Base-by-base conservation (phyloP, 2,888 invertebrate species). In the Spodoptera picta region DNA sequence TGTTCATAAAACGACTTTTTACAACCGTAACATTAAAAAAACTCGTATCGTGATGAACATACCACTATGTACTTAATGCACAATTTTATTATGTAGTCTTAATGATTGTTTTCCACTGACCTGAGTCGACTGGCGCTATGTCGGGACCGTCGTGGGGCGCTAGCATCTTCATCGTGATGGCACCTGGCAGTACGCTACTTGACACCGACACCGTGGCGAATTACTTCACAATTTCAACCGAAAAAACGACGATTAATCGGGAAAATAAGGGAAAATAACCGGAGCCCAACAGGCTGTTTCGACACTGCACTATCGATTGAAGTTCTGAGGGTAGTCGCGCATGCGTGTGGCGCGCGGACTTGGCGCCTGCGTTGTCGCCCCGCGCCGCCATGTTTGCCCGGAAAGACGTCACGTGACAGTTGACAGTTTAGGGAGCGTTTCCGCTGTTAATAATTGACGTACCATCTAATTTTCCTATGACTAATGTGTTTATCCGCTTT, bases 91-190 rank as follows among this genome's bases (percentile, higher is more conserved):
- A 51, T 74, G 45, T 44, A 43, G 41, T 31, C 46, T 56, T 68
- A 75, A 71, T 74, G 12, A 72, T 77, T 79, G 79, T 79, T 79
- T 84, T 81, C 67, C 81, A 92, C 93, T 88, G 77, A 93, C 94
- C 91, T 73, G 95, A 92, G 51, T 92, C 92, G 62, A 96, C 92
- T 46, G 96, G 95, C 65, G 95, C 90, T 75, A 96, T 95, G 78
- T 96, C 93, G 0, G 96, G 96, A 47, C 95, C 96, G 74, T 96
- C 96, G 73, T 94, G 88, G 0, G 89, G 85, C 55, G 87, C 95
- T 76, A 95, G 87, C 92, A 95, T 95, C 91, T 92, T 94, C 91
- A 91, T 91, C 10, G 87, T 90, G 87, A 94, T 92, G 66, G 91
- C 92, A 53, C 92, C 93, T 9, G 90, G 92, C 11, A 93, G 80